Conservation (phyloP, 2,888 invertebrate genomes). For the Megalurothrips usitatus region DNA sequence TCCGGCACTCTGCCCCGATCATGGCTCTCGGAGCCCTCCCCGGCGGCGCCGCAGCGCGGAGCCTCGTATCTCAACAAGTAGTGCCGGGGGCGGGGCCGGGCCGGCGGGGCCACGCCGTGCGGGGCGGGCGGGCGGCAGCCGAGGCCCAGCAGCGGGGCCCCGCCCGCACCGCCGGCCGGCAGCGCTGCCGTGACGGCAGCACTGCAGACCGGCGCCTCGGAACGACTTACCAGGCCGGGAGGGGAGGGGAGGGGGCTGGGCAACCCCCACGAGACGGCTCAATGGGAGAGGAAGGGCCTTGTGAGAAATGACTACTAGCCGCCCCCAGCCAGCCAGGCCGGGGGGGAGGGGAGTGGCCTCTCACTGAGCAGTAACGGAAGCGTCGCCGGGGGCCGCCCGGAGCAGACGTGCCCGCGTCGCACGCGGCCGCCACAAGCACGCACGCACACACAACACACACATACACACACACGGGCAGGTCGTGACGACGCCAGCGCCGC, state of each 20-base stretch:
- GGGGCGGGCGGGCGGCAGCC: too few relatives aligned
- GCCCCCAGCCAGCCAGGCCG: neutral
- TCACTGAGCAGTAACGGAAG: neutral
- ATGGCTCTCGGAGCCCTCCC: too few relatives aligned
- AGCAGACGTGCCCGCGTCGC: too few relatives aligned
- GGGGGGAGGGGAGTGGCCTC: too few relatives aligned
- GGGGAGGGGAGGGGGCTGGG: neutral
- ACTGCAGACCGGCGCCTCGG: neutral
- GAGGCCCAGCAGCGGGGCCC: too few relatives aligned
- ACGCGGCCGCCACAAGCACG: too few relatives aligned
- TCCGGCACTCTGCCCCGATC: too few relatives aligned
- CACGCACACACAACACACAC: too few relatives aligned
- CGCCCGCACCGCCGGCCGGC: neutral
- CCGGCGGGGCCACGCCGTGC: neutral
- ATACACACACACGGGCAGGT: too few relatives aligned
- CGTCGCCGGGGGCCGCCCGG: neutral
- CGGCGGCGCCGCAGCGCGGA: too few relatives aligned
- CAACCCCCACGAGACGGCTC: neutral
- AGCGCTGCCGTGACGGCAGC: neutral
- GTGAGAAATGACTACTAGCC: conserved; percentile 1
- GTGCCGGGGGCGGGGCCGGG: neutral
- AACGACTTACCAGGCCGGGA: neutral
- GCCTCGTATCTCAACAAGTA: too few relatives aligned
- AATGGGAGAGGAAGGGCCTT: neutral
- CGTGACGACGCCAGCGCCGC: too few relatives aligned